Base-by-base conservation (phyloP, 2,113 vertebrate genomes). In the Bostrychus sinensis region DNA sequence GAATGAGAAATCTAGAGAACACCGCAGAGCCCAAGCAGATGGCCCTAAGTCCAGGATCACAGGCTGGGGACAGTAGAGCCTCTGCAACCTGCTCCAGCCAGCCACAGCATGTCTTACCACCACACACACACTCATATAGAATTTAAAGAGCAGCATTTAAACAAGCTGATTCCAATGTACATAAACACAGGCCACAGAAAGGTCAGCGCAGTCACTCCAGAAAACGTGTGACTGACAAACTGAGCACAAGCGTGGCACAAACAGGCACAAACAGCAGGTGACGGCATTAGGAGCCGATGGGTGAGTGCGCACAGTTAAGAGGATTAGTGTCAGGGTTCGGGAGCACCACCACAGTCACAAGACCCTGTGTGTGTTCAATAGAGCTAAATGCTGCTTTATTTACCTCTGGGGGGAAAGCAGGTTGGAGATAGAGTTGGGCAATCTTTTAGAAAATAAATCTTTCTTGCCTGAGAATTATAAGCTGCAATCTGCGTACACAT, bases 291-390 rank as follows among this genome's bases (percentile, higher is more conserved):
- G 72, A 79, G 71, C 75, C 77, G 77, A 32, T 71, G 61, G 80
- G 68, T 54, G 59, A 62, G 61, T 36, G 56, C 53, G 53, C 38
- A 20, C 13, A 16, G 68, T 56, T 84, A 88, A 90, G 83, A 80
- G 86, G 88, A 89, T 90, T 87, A 91, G 56, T 55, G 41, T 46
- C 50, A 58, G 71, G 68, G 78, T 82, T 82, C 75, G 72, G 20
- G 23, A 72, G 50, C 72, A 62, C 66, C 6, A 66, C 57, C 66
- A 75, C 45, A 77, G 58, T 82, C 79, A 81, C 48, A 5, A 73
- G 62, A 76, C 51, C 39, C 0, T 36, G 42, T 50, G 60, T 53
- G 57, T 45, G 43, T 43, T 43, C 55, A 45, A 41, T 58, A 19
- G 17, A 71, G 57, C 48, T 43, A 54, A 67, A 58, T 38, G 1